Conservation (phyloP, 2,113 vertebrate genomes). For the Vulpes vulpes region DNA sequence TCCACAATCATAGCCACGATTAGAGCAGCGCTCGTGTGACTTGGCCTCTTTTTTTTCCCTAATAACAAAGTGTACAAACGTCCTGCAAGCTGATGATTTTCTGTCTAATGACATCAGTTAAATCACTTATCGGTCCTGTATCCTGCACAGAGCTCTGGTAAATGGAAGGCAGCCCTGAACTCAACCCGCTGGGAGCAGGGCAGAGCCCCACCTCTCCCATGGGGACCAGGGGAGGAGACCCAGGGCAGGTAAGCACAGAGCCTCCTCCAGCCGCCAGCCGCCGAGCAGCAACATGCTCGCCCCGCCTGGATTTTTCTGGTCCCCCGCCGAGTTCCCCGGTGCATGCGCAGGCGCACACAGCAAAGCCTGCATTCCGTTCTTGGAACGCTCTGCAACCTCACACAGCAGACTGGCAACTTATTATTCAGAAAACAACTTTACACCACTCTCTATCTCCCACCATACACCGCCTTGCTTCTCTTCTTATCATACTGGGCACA, state of each 20-base stretch:
- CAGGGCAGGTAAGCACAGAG: neutral
- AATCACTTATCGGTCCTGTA: neutral
- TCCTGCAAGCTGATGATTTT: neutral
- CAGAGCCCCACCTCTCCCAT: accelerated
- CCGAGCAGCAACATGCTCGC: neutral
- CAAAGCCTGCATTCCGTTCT: constrained; percentile 38
- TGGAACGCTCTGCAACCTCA: neutral
- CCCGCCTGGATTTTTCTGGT: neutral
- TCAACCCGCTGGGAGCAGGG: neutral
- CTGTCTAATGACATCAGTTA: constrained; percentile 41
- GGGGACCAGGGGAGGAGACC: neutral
- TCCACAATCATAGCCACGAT: neutral
- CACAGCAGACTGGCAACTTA: neutral
- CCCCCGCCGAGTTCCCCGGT: constrained; percentile 36
- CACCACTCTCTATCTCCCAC: neutral
- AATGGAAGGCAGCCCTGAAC: neutral
- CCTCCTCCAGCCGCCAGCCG: too few relatives aligned
- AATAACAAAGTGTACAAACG: neutral
- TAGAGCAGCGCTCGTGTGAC: neutral
- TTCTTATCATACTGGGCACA: constrained; percentile 34
- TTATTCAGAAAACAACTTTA: constrained; percentile 25
- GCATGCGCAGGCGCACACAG: accelerated
- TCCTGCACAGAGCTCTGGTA: neutral
- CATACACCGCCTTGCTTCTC: neutral
- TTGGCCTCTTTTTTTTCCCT: neutral